These are phyloP conservation scores for Syngnathus typhle DNA, from an alignment of 2,113 vertebrate genomes.

Conservation along the genomic window DNA sequence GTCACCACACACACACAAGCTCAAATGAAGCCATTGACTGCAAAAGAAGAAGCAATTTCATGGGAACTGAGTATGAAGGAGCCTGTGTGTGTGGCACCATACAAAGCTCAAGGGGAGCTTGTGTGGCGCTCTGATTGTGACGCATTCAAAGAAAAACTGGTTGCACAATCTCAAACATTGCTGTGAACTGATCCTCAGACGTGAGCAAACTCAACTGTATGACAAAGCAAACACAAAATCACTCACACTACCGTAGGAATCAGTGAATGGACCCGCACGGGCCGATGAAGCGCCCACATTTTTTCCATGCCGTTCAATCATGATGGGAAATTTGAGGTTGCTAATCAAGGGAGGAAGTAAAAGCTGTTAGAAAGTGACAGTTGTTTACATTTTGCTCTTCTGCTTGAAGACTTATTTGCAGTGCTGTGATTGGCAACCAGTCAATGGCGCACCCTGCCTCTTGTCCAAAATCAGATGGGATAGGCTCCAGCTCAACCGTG, in stretches of 20 bases:
- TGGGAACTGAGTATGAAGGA: slow-evolving; percentile 61
- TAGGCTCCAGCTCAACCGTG: too few relatives aligned
- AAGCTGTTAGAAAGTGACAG: slow-evolving; percentile 32
- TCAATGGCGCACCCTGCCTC: neutral
- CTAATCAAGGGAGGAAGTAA: neutral
- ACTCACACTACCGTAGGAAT: neutral
- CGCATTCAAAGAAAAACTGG: slow-evolving; percentile 13
- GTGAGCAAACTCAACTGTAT: slow-evolving; percentile 14
- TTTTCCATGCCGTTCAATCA: too few relatives aligned
- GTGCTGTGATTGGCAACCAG: neutral
- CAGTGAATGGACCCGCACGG: slow-evolving; percentile 26
- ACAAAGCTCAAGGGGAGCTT: slow-evolving; percentile 32
- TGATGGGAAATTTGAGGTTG: too few relatives aligned
- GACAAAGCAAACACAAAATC: slow-evolving; percentile 6
- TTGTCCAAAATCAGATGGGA: too few relatives aligned
- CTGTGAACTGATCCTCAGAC: slow-evolving; percentile 6
- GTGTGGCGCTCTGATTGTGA: slow-evolving; percentile 18
- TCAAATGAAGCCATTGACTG: slow-evolving; percentile 47
- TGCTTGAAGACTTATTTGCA: too few relatives aligned
- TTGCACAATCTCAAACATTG: slow-evolving; percentile 5
- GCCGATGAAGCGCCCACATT: slow-evolving; percentile 40
- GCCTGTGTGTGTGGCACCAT: slow-evolving; percentile 24
- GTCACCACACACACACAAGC: slow-evolving; percentile 21
- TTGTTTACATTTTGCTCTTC: slow-evolving; percentile 15
- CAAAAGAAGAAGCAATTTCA: slow-evolving; percentile 52